Evolutionary conservation across 92 coral and sea anemone genomes (phyloP), one percentile per base, ranked within the genome.

Genomic region (Umimayanthus kanabou): DNA sequence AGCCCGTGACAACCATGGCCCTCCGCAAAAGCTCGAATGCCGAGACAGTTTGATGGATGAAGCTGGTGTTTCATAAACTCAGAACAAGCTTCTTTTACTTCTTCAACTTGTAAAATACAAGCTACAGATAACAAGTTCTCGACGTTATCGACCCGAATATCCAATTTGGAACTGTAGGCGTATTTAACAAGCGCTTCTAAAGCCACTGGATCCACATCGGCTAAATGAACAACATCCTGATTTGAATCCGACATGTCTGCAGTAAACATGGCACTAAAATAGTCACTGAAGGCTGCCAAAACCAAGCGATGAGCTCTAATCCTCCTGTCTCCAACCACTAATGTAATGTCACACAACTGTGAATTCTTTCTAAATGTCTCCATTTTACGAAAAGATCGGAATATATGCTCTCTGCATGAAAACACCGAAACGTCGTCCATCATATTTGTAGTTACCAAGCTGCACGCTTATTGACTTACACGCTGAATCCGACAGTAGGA

Each of bases 21-120:
- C 40, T 97, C 98, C 11, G 99, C 98, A 82, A 97, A 97, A 9
- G 98, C 94, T 26, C 99, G 98, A 77, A 97, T 97, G 0, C 99
- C 99, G 3, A 97, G 85, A 83, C 99, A 97, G 81, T 97, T 97
- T 1, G 97, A 91, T 4, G 98, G 95, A 64, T 97, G 99, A 61
- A 97, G 97, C 79, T 97, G 99, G 81, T 95, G 98, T 72, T 91
- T 77, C 99, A 97, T 97, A 87, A 97, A 97, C 87, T 97, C 99
- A 1, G 96, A 95, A 82, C 99, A 97, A 45, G 96, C 96, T 73
- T 90, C 92, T 85, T 92, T 92, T 22, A 97, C 98, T 85, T 93
- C 94, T n/a, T 94, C 98, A 45, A 97, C 93, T 85, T 97, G 99
- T 79, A 97, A 87, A 73, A 97, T 90, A 73, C 99, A 95, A 29